Evolutionary conservation across 2,113 vertebrate genomes (phyloP).

Genomic region (Pangasianodon gigas): DNA sequence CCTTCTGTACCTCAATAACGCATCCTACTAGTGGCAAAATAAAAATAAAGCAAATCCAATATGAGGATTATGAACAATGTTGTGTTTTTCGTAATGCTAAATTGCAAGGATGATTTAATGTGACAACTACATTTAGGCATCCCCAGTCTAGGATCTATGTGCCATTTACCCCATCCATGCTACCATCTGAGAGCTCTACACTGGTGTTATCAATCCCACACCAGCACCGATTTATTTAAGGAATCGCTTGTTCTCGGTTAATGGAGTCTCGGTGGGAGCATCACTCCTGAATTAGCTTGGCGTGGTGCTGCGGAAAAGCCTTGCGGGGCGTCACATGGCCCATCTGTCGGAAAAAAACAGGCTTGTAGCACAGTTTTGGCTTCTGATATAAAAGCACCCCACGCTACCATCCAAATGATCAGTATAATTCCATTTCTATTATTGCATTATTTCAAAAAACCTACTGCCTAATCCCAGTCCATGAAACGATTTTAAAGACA

Average conservation of each 20-base stretch:
- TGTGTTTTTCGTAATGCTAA: not conserved
- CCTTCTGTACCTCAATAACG: not conserved
- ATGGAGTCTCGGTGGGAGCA: constrained; percentile 71
- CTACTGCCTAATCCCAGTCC: not conserved
- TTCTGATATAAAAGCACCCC: constrained; percentile 59
- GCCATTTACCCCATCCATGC: constrained; percentile 27
- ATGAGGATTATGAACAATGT: not conserved
- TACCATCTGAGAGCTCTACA: constrained; percentile 1
- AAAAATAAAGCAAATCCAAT: not conserved
- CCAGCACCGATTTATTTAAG: constrained; percentile 65
- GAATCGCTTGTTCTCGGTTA: constrained; percentile 68
- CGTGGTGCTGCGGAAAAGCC: constrained; percentile 74
- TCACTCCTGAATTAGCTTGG: constrained; percentile 76
- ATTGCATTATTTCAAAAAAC: not conserved
- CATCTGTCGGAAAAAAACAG: constrained; percentile 72
- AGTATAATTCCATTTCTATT: not conserved
- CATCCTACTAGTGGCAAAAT: not conserved
- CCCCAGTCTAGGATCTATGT: not conserved
- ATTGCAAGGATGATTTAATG: not conserved
- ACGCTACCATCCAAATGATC: constrained; percentile 16
- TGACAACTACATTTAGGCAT: not conserved
- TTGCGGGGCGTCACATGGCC: constrained; percentile 66
- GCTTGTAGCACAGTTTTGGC: constrained; percentile 28
- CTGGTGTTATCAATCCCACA: constrained; percentile 33
- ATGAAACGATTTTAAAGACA: not conserved